phyloP scores from a whole-genome alignment of 2,888 invertebrate species.

The Leptopterna dolabrata region DNA sequence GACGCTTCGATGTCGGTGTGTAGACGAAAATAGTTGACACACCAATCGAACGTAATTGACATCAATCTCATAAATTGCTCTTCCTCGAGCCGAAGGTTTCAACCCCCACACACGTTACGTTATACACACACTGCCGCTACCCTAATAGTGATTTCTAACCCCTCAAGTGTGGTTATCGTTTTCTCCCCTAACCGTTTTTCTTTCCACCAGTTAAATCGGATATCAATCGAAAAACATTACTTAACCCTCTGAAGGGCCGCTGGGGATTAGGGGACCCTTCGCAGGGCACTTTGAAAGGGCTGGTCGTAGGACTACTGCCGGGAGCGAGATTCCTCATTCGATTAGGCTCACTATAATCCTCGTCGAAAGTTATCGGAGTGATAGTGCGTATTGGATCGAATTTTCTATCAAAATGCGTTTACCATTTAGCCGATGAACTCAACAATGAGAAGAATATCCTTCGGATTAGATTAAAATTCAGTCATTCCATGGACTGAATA shows the following conservation, averaged over 20 bases:
- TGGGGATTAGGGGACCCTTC: background rate
- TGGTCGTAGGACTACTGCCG: background rate
- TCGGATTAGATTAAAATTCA: too few species aligned
- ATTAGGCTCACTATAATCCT: background rate
- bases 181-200: background rate
- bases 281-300: background rate
- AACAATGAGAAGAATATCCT: too few species aligned
- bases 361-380: background rate
- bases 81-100: background rate
- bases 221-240: constrained; percentile 3
- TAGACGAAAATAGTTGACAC: background rate
- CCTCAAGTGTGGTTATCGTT: background rate
- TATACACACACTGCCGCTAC: background rate
- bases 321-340: background rate
- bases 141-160: background rate
- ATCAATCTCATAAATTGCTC: background rate
- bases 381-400: too few species aligned
- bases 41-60: background rate
- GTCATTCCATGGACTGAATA: too few species aligned
- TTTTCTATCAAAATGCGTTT: too few species aligned
- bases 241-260: background rate
- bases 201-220: background rate
- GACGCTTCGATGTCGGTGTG: background rate
- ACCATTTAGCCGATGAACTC: too few species aligned
- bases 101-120: background rate